A percentile compares a stretch with the other conserved stretches of the same genome.
Evolutionary conservation across 2,797 vertebrate genomes (phyloP).

Genomic region (Leptatherina wallacei): DNA sequence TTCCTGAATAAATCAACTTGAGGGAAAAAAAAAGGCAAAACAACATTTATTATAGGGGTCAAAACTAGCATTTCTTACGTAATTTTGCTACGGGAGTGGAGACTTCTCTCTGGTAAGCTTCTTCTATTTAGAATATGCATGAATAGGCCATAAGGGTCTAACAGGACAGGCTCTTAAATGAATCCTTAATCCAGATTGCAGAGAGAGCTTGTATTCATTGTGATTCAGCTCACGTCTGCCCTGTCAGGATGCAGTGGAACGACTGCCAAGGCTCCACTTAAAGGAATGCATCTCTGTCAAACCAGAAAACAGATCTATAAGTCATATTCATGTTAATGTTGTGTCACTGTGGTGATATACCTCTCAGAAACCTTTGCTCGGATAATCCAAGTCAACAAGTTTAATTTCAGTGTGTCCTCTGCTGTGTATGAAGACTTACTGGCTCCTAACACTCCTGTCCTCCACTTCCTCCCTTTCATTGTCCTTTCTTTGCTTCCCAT

Average conservation of each 20-base stretch:
- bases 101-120: slow-evolving; percentile 1
- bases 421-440: slow-evolving; percentile 30
- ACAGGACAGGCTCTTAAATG: slow-evolving; percentile 48
- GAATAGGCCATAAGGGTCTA: slow-evolving; percentile 30
- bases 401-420: slow-evolving; percentile 24
- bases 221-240: slow-evolving; percentile 64
- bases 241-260: slow-evolving; percentile 63
- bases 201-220: slow-evolving; percentile 59
- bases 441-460: slow-evolving; percentile 31
- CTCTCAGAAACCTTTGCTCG: slow-evolving; percentile 10
- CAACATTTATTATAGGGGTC: neutral
- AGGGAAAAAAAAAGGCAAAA: neutral
- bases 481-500: slow-evolving; percentile 59
- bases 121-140: slow-evolving; percentile 38
- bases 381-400: slow-evolving; percentile 9
- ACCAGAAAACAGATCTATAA: slow-evolving; percentile 32
- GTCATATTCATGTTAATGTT: slow-evolving; percentile 49
- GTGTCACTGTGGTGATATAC: slow-evolving; percentile 24
- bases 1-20: neutral
- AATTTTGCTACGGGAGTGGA: neutral
- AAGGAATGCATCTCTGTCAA: slow-evolving; percentile 53
- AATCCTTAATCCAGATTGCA: slow-evolving; percentile 68
- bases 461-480: slow-evolving; percentile 41
- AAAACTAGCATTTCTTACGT: neutral
- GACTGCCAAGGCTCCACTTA: slow-evolving; percentile 63